phyloP scores from a whole-genome alignment of 1,140 invertebrate species.

The Bombus terrestris region DNA sequence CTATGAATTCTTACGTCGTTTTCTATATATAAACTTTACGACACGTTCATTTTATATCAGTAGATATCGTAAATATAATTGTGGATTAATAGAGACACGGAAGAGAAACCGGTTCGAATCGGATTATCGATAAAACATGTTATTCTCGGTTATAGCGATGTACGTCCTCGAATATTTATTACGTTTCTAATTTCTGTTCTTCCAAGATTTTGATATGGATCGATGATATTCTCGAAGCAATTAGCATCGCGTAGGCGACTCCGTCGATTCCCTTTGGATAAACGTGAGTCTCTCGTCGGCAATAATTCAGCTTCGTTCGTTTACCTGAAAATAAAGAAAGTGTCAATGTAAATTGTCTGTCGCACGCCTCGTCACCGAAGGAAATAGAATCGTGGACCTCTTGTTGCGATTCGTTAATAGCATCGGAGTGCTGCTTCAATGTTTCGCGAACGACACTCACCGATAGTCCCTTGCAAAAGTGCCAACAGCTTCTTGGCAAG shows the following conservation, averaged over 20 bases:
- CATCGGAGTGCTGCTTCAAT: not conserved
- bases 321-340: not conserved
- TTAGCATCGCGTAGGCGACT: not conserved
- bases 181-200: not conserved
- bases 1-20: not conserved
- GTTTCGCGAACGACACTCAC: not conserved
- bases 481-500: conserved; percentile 28
- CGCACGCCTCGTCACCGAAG: not conserved
- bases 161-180: not conserved
- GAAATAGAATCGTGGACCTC: conserved; percentile 2
- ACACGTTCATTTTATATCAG: not conserved
- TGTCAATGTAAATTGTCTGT: not conserved
- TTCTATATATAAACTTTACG: not conserved
- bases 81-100: not conserved
- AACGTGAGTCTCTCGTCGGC: not conserved
- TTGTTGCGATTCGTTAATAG: not conserved
- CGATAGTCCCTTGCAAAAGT: not conserved
- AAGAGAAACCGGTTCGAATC: not conserved
- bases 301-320: not conserved
- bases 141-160: not conserved
- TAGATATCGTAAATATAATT: not conserved
- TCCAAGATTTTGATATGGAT: not conserved
- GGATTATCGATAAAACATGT: not conserved
- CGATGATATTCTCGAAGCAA: not conserved
- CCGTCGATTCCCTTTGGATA: not conserved